Percentiles rank a stretch among this genome's conserved stretches.
phyloP scores from a whole-genome alignment of 2,113 vertebrate genomes.

The Neopipo cinnamomea region DNA sequence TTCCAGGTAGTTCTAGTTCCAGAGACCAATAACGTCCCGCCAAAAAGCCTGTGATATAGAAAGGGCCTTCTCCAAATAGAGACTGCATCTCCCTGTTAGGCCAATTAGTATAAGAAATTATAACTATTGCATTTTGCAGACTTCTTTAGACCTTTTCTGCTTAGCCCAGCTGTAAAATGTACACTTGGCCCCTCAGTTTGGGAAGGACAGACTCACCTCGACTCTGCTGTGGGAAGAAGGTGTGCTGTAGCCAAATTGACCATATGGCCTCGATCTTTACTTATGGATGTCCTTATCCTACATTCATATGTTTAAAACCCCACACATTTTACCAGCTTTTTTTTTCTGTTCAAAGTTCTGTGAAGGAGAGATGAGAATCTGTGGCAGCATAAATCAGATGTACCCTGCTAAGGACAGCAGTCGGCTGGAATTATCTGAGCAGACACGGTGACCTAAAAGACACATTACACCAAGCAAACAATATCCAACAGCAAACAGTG shows the following conservation, averaged over 20 bases:
- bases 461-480: neutral
- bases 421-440: neutral
- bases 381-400: neutral
- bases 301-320: fast-evolving
- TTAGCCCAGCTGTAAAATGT: neutral
- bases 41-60: neutral
- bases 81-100: neutral
- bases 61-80: neutral
- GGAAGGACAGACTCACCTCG: neutral
- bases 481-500: neutral
- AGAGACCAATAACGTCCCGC: neutral
- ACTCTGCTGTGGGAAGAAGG: neutral
- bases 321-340: neutral
- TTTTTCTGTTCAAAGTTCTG: neutral
- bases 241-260: neutral
- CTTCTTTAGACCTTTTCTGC: neutral
- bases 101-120: neutral
- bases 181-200: neutral
- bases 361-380: neutral
- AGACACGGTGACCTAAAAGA: neutral
- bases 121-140: neutral
- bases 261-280: neutral
- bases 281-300: neutral
- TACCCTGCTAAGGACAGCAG: neutral
- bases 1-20: neutral